Evolutionary conservation across 1,140 invertebrate species (phyloP).

Genomic region (Drosophila teissieri): DNA sequence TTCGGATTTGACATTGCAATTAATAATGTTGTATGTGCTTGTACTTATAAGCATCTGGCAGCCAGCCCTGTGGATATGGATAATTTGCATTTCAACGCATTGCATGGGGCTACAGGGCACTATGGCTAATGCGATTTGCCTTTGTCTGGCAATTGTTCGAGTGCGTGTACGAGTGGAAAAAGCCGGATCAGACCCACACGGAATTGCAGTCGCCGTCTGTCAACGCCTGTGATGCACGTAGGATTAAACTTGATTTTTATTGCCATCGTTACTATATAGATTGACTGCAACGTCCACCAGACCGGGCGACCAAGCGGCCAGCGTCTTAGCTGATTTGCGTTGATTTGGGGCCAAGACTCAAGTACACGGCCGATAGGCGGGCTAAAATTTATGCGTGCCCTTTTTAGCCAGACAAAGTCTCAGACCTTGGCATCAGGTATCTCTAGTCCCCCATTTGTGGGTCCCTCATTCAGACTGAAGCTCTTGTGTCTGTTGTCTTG

Average conservation of each 20-base stretch:
- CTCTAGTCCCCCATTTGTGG: conserved; percentile 3
- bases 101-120: conserved; percentile 11
- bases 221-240: conserved; percentile 77
- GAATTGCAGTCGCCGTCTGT: conserved; percentile 62
- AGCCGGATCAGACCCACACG: conserved; percentile 48
- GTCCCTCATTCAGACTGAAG: neutral
- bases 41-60: conserved; percentile 52
- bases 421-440: neutral
- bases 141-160: conserved; percentile 63
- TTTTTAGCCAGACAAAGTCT: conserved; percentile 50
- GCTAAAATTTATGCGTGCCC: conserved; percentile 69
- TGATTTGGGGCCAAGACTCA: conserved; percentile 66
- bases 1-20: conserved; percentile 73
- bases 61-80: conserved; percentile 49
- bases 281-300: conserved; percentile 36
- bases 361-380: conserved; percentile 60
- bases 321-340: conserved; percentile 59
- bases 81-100: conserved; percentile 67
- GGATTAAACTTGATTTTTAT: conserved; percentile 84
- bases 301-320: neutral
- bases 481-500: conserved; percentile 8
- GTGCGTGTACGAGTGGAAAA: conserved; percentile 30
- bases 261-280: conserved; percentile 80
- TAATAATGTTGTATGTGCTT: conserved; percentile 78
- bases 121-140: conserved; percentile 57